A percentile compares a stretch with the other conserved stretches of the same genome.
These are phyloP conservation scores for Hirtodrosophila confusa DNA, from an alignment of 2,888 invertebrate species.

Conservation along the genomic window DNA sequence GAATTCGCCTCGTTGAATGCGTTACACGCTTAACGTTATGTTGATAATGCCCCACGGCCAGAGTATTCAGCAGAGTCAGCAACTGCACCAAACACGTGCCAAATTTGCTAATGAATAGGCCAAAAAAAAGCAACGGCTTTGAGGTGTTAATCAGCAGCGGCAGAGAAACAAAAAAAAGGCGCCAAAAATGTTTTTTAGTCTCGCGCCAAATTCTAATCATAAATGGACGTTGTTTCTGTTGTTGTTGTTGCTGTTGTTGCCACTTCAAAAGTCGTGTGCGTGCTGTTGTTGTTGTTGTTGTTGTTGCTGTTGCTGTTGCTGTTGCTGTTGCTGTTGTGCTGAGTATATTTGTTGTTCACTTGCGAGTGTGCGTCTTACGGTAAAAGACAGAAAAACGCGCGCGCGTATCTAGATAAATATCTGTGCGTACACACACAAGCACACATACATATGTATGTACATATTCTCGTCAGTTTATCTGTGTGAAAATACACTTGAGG, in stretches of 20 bases:
- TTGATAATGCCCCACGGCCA: neutral
- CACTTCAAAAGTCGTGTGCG: slow-evolving; percentile 27
- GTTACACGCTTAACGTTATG: slow-evolving; percentile 3
- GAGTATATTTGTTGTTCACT: slow-evolving; percentile 9
- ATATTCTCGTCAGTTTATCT: slow-evolving; percentile 19
- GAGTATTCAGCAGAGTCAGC: neutral
- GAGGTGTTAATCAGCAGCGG: slow-evolving; percentile 70
- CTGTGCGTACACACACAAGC: slow-evolving; percentile 30
- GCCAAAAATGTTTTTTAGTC: slow-evolving; percentile 22
- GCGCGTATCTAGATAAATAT: slow-evolving; percentile 76
- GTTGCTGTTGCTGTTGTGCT: slow-evolving; percentile 16
- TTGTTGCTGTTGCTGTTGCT: slow-evolving; percentile 9
- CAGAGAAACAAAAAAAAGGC: slow-evolving; percentile 30
- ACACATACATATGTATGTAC: neutral
- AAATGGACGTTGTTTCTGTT: slow-evolving; percentile 41
- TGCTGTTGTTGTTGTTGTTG: slow-evolving; percentile 17
- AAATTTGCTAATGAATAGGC: slow-evolving; percentile 48
- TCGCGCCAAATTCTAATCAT: slow-evolving; percentile 54
- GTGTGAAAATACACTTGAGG: slow-evolving; percentile 71
- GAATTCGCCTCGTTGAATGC: too few relatives aligned
- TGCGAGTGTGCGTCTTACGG: slow-evolving; percentile 52
- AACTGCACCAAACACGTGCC: slow-evolving; percentile 51
- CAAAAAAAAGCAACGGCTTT: slow-evolving; percentile 50
- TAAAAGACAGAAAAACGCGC: slow-evolving; percentile 53
- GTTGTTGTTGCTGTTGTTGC: slow-evolving; percentile 10